phyloP scores from a whole-genome alignment of 2,113 vertebrate genomes.

The Danio rerio region GRCz12tu NC_133194.1:44221001-44221500 shows the following conservation, averaged over 20 bases:
- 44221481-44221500: neutral
- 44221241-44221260: slow-evolving; percentile 69
- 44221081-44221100: slow-evolving; percentile 1
- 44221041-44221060: slow-evolving; percentile 62
- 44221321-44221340: slow-evolving; percentile 23
- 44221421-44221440: neutral
- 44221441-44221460: neutral
- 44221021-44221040: slow-evolving; percentile 75
- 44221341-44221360: slow-evolving; percentile 38
- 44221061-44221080: slow-evolving; percentile 60
- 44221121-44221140: slow-evolving; percentile 55
- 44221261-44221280: slow-evolving; percentile 60
- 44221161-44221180: slow-evolving; percentile 15
- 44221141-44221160: slow-evolving; percentile 59
- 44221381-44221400: slow-evolving; percentile 31
- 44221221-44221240: slow-evolving; percentile 64
- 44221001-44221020: slow-evolving; percentile 74
- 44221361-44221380: slow-evolving; percentile 12
- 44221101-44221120: slow-evolving; percentile 49
- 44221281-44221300: slow-evolving; percentile 14
- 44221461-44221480: neutral
- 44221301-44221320: slow-evolving; percentile 28
- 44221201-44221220: slow-evolving; percentile 61
- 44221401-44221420: neutral
- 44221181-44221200: slow-evolving; percentile 36